Conservation (phyloP, 2,113 vertebrate species). For the Sterna hirundo region DNA sequence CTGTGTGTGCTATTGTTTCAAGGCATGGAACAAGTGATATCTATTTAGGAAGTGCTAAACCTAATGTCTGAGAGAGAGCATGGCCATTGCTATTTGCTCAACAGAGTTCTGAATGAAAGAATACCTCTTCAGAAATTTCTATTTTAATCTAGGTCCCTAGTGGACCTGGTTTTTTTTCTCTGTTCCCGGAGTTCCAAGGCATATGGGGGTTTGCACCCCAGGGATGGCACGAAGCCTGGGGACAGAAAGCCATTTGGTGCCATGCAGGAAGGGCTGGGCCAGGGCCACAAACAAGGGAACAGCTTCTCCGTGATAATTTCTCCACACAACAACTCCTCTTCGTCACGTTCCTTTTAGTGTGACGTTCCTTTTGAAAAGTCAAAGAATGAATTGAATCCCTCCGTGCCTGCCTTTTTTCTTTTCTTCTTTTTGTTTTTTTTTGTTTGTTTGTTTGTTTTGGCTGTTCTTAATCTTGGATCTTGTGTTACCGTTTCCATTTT, state of each 20-base stretch:
- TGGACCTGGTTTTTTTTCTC: rapidly evolving
- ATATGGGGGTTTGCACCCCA: neutral
- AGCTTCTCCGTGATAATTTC: neutral
- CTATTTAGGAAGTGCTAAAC: neutral
- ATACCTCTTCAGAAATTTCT: neutral
- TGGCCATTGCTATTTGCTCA: neutral
- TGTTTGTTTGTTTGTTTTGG: too few relatives aligned
- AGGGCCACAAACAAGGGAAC: neutral
- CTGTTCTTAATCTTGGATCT: neutral
- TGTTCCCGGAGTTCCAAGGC: neutral
- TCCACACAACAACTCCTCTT: neutral
- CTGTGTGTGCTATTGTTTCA: rapidly evolving
- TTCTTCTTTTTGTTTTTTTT: neutral
- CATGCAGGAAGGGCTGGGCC: neutral
- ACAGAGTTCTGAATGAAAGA: neutral
- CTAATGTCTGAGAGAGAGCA: neutral
- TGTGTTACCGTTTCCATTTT: neutral
- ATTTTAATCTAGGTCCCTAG: neutral
- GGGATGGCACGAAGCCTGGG: neutral
- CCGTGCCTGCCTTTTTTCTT: neutral
- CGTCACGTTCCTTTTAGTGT: neutral
- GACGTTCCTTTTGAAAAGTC: neutral
- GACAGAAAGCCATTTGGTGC: neutral
- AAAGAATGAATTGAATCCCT: neutral
- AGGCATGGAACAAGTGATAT: neutral